Base-by-base conservation (phyloP, 2,113 vertebrate genomes). In the Xiphorhynchus elegans region DNA sequence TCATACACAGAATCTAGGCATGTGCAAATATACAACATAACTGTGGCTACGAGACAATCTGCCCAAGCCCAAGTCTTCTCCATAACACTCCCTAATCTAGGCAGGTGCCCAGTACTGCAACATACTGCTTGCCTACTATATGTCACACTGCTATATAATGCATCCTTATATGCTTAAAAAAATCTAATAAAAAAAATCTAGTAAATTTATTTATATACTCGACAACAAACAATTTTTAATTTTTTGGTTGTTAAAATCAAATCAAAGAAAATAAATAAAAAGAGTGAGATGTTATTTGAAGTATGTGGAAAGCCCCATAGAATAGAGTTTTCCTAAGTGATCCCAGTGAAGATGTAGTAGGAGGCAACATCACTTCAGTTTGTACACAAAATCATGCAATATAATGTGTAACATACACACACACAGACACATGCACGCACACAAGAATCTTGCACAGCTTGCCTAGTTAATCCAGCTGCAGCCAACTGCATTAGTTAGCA, bases 291-390 rank as follows among this genome's bases (percentile, higher is more conserved):
- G 3, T 62, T 87, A 20, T 47, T 64, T 58, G 9, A 69, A 55
- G 7, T 29, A 50, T 26, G 8, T 20, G n/a, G 12, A 76, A 3
- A 68, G 2, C 6, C 7, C 9, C 47, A 7, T 1, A 10, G 7
- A 59, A 63, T 6, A 79, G 4, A 84, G 4, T 70, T 69, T 59
- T 73, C 18, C 40, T 62, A 13, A 26, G 11, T 63, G 47, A 72
- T 44, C 13, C 8, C 21, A 56, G 12, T 40, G 35, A 95, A 52
- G 53, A n/a, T 46, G 4, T 5, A 46, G 19, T 37, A 9, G 8
- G 24, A 60, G 4, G 4, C 83, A 58, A 37, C 23, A 29, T 35
- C 10, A 31, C 15, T 62, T 77, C 35, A 26, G 7, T 59, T 59
- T 17, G 46, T 28, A 17, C 17, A 52, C 16, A 52, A 50, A 81